phyloP scores from a whole-genome alignment of 2,113 vertebrate genomes.

The Corythornis vintsioides region DNA sequence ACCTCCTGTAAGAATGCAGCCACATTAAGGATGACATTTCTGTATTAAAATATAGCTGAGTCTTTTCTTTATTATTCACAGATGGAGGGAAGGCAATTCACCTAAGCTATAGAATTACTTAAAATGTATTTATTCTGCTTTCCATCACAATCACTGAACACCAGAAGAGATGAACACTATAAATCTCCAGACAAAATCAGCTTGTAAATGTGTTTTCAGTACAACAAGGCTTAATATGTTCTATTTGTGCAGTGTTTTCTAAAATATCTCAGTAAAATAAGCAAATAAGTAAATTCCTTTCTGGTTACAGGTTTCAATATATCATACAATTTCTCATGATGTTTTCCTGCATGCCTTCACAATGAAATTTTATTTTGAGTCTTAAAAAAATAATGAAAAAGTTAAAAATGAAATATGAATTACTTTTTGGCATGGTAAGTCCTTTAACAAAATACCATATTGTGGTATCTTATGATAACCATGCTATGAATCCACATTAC shows the following conservation, averaged over 20 bases:
- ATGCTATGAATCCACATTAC: not conserved
- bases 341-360: not conserved
- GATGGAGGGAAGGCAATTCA: not conserved
- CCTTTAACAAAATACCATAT: not conserved
- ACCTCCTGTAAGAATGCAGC: not conserved
- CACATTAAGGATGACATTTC: not conserved
- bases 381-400: not conserved
- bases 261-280: not conserved
- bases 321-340: not conserved
- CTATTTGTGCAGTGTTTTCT: not conserved
- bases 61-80: not conserved
- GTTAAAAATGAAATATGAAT: not conserved
- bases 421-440: not conserved
- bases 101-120: not conserved
- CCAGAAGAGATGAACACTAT: not conserved
- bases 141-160: not conserved
- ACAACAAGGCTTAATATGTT: not conserved
- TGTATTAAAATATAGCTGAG: not conserved
- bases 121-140: not conserved
- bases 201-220: not conserved
- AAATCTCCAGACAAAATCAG: not conserved
- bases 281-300: not conserved
- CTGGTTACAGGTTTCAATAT: not conserved
- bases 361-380: not conserved
- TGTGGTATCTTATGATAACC: not conserved